Evolutionary conservation across 2,797 vertebrate genomes (phyloP).

Genomic region (Astyanax mexicanus): DNA sequence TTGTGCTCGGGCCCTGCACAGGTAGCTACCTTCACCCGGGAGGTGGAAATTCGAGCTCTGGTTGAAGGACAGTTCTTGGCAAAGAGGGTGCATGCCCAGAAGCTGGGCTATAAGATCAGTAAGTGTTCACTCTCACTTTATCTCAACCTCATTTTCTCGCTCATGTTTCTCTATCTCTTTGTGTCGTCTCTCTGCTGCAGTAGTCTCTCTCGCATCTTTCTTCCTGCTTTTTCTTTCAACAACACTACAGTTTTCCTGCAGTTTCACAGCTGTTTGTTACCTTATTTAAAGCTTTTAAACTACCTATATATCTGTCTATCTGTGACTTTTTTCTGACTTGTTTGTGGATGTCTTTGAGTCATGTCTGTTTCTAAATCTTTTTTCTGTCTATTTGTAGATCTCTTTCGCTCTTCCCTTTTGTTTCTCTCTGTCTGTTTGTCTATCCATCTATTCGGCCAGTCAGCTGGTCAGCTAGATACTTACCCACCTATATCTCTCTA

Average conservation of each 20-base stretch:
- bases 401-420: no score
- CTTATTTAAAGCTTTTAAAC: no score
- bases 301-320: no score
- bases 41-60: constrained; percentile 88
- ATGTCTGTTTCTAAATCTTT: no score
- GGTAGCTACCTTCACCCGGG: constrained; percentile 79
- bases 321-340: constrained; percentile 2
- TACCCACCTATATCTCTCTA: no score
- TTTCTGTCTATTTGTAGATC: no score
- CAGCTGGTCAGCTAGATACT: no score
- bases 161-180: constrained; percentile 12
- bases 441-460: no score
- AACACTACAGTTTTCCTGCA: not conserved
- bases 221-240: not conserved
- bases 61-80: constrained; percentile 96
- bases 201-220: not conserved
- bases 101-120: constrained; percentile 90
- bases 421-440: no score
- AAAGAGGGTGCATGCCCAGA: constrained; percentile 90
- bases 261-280: no score
- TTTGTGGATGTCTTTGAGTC: no score
- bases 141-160: constrained; percentile 8
- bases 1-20: constrained; percentile 63
- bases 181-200: not conserved
- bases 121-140: constrained; percentile 66